phyloP scores from a whole-genome alignment of 2,888 invertebrate genomes.

The Pocota personata region DNA sequence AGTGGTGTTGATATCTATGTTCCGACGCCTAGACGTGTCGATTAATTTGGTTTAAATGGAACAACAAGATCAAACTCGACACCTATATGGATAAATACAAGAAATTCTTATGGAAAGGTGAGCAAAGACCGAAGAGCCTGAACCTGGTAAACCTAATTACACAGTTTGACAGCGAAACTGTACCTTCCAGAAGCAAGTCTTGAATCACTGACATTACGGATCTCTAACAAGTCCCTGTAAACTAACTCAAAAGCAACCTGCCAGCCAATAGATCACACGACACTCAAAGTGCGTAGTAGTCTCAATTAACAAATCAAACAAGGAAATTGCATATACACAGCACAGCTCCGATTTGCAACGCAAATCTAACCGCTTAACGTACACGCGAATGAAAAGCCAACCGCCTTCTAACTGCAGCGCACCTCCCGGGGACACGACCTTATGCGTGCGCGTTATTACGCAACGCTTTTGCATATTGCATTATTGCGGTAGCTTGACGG shows the following conservation, averaged over 20 bases:
- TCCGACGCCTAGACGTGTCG: too few species aligned
- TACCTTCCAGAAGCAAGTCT: too few species aligned
- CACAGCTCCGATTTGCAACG: conserved; percentile 52
- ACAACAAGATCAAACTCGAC: too few species aligned
- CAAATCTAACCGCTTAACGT: conserved; percentile 36
- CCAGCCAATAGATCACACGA: not conserved
- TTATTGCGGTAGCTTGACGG: conserved; percentile 41
- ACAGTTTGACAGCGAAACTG: too few species aligned
- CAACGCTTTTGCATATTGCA: conserved; percentile 67
- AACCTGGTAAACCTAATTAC: too few species aligned
- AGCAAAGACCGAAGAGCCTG: too few species aligned
- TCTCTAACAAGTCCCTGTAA: not conserved
- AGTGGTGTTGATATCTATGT: too few species aligned
- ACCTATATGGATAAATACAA: too few species aligned
- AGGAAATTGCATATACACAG: conserved; percentile 59
- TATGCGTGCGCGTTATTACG: conserved; percentile 62
- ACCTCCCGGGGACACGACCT: conserved; percentile 63
- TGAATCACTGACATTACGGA: not conserved
- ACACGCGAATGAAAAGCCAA: conserved; percentile 1
- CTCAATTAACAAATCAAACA: conserved; percentile 44
- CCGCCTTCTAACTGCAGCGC: conserved; percentile 45
- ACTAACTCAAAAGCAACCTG: not conserved
- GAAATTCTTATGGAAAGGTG: too few species aligned
- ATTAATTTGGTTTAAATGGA: too few species aligned
- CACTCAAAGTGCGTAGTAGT: not conserved